Evolutionary conservation across 2,888 invertebrate genomes (phyloP), one percentile per base, ranked within the genome.

Genomic region (Apodemia mormo): DNA sequence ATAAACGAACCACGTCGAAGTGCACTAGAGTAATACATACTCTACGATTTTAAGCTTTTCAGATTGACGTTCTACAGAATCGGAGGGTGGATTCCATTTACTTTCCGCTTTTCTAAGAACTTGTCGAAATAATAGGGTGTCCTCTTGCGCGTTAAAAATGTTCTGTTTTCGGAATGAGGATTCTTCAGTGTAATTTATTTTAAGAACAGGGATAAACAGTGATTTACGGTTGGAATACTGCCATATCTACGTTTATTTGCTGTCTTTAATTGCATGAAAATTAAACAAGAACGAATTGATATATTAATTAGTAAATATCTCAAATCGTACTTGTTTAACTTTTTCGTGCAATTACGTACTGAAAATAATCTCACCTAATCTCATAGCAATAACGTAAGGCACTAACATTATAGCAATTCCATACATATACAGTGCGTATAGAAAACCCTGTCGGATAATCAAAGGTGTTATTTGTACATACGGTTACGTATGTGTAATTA

Each of bases 21-120:
- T 14, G 14, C 37, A 37, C 64, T 64, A 64, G 33, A 37, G 29
- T 8, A 37, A 2, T 2, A 37, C n/a, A 64, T 6, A n/a, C 64
- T 64, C 64, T 37, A 37, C n/a, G 33, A 37, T 87, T 87, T 84
- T 79, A 80, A 78, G 81, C 80, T 78, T 75, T 76, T 79, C 75
- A 80, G 80, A 81, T 81, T 82, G 81, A 81, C 78, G 79, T 78
- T 54, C 54, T 9, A 10, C 64, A 14, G 79, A 80, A 78, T 77
- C 76, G 71, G 74, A 71, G 77, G 75, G 79, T 78, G 80, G 79
- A 79, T 78, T 75, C 72, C 67, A 78, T 77, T 77, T 74, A 76
- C 72, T 74, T 72, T 70, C 64, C 68, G 65, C 71, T 70, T 64
- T 56, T 64, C 71, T 75, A 73, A 75, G 73, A 73, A 71, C 72